These are phyloP conservation scores for Nebria brevicollis DNA, from an alignment of 2,888 invertebrate species.

Conservation along the genomic window DNA sequence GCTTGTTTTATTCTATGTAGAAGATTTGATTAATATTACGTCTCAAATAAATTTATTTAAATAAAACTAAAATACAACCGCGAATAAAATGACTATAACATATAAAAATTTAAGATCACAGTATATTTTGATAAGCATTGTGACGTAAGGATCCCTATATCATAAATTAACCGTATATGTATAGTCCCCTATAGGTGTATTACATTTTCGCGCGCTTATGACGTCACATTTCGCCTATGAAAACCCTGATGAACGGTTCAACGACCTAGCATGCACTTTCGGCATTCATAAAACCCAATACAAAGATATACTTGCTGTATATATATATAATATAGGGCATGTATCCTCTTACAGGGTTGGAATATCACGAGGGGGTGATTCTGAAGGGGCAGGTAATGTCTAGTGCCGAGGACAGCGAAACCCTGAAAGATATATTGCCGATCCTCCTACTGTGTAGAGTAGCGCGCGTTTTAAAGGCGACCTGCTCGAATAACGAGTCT, in stretches of 20 bases:
- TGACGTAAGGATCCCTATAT: too few relatives aligned
- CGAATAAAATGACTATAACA: too few relatives aligned
- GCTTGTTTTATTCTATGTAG: too few relatives aligned
- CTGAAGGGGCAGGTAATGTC: background rate
- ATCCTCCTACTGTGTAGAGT: background rate
- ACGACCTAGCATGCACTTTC: background rate
- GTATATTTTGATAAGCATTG: too few relatives aligned
- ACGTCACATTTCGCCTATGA: too few relatives aligned
- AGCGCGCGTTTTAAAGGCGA: background rate
- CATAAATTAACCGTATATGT: too few relatives aligned
- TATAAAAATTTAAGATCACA: too few relatives aligned
- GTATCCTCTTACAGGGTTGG: background rate
- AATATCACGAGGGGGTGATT: background rate
- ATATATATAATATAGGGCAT: background rate
- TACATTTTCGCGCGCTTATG: too few relatives aligned
- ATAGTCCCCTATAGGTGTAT: too few relatives aligned
- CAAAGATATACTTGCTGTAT: background rate
- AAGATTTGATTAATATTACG: too few relatives aligned
- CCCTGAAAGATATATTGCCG: background rate
- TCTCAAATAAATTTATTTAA: too few relatives aligned
- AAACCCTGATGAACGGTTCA: background rate
- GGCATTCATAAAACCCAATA: background rate
- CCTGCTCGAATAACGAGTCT: background rate
- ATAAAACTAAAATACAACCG: too few relatives aligned
- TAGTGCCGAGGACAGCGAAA: background rate